These are phyloP conservation scores for Tholera decimalis DNA, from an alignment of 2,888 invertebrate species.

Conservation along the genomic window DNA sequence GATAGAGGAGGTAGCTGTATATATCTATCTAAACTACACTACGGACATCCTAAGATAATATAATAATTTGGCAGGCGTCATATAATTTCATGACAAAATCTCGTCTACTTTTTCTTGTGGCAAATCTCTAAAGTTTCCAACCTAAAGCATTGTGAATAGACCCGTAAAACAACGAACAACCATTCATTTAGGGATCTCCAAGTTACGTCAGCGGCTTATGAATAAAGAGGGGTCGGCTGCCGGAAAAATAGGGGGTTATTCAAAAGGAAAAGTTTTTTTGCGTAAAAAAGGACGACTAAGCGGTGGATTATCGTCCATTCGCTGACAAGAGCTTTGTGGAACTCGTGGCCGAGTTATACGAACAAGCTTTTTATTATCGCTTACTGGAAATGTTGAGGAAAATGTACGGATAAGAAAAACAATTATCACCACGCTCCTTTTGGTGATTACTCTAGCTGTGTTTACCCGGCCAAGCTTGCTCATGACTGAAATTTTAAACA, in stretches of 20 bases:
- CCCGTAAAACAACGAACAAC: constrained; percentile 91
- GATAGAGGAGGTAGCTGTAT: constrained; percentile 51
- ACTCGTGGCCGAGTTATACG: constrained; percentile 77
- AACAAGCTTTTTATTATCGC: constrained; percentile 83
- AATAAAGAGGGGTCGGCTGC: constrained; percentile 87
- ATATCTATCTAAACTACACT: constrained; percentile 50
- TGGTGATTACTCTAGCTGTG: constrained; percentile 59
- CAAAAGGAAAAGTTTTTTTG: constrained; percentile 87
- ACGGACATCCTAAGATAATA: constrained; percentile 69
- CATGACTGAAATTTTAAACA: constrained; percentile 71
- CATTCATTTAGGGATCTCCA: constrained; percentile 90
- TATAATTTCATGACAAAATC: constrained; percentile 78
- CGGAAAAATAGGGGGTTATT: constrained; percentile 87
- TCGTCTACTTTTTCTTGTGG: constrained; percentile 77
- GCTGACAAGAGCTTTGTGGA: constrained; percentile 87
- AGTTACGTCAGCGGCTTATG: constrained; percentile 90
- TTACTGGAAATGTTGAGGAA: constrained; percentile 72
- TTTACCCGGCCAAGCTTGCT: constrained; percentile 56
- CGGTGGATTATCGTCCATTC: constrained; percentile 86
- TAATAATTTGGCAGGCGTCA: constrained; percentile 77
- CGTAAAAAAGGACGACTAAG: constrained; percentile 85
- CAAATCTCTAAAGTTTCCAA: constrained; percentile 88
- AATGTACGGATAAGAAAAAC: constrained; percentile 75
- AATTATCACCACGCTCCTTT: constrained; percentile 73
- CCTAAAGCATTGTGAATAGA: constrained; percentile 89